Evolutionary conservation across 30 jellyfish, hydroid and myxozoan genomes (phyloP).

Genomic region (Haliclystus octoradiatus): DNA sequence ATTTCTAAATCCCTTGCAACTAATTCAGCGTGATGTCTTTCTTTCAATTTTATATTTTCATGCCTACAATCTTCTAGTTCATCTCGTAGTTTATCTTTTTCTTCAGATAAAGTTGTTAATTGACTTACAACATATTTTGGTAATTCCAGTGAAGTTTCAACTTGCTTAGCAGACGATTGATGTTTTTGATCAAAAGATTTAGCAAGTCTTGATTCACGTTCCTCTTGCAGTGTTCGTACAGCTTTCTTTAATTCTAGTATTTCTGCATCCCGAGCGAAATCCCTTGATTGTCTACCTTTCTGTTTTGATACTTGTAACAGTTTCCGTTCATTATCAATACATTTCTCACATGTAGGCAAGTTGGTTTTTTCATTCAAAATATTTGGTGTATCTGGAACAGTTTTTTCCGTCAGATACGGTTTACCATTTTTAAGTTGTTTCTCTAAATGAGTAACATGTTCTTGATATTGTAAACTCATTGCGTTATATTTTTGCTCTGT

Average conservation of each 20-base stretch:
- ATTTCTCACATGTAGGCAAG: too few species aligned
- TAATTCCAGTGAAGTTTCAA: neutral
- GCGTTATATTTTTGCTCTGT: constrained; percentile 33
- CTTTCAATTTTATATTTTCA: constrained; percentile 19
- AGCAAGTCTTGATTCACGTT: neutral
- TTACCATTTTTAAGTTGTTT: constrained; percentile 1
- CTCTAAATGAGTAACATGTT: constrained; percentile 26
- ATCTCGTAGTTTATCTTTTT: too few species aligned
- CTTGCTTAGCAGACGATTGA: neutral
- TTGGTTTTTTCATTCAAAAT: too few species aligned
- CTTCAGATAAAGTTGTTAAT: neutral
- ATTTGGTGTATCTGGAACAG: neutral
- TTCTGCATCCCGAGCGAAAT: constrained; percentile 2
- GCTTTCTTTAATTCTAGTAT: constrained; percentile 12
- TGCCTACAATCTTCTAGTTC: too few species aligned
- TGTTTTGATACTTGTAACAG: too few species aligned
- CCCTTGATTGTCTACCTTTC: too few species aligned
- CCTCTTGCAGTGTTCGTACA: constrained; percentile 9
- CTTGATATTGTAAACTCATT: constrained; percentile 45
- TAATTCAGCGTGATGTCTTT: constrained; percentile 13
- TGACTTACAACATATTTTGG: neutral
- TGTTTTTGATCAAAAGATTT: neutral
- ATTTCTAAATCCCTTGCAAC: constrained; percentile 13
- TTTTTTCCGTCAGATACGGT: neutral
- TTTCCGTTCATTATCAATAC: too few species aligned